Conservation (phyloP, 2,797 vertebrate genomes). For the Semotilus atromaculatus region DNA sequence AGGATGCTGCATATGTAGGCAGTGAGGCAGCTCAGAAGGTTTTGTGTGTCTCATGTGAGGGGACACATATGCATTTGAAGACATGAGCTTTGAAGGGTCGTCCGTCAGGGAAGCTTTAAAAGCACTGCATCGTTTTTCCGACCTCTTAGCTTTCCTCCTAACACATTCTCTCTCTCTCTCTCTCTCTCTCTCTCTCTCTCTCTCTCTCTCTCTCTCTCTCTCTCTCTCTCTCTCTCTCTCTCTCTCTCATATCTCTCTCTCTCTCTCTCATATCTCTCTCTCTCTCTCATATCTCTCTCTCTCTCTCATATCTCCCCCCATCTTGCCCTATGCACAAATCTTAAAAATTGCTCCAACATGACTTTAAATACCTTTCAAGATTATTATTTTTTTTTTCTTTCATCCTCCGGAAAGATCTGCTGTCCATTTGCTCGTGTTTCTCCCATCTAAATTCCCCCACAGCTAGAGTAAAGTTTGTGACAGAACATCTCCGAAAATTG, state of each 20-base stretch:
- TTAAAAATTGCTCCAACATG: constrained; percentile 16
- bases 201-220: constrained; percentile 2
- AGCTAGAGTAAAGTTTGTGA: constrained; percentile 36
- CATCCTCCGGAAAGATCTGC: not conserved
- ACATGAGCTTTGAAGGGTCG: constrained; percentile 39
- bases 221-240: constrained; percentile 2
- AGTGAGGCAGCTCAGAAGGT: not conserved
- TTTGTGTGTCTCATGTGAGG: not conserved
- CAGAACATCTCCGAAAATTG: constrained; percentile 14
- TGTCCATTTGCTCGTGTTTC: constrained; percentile 14
- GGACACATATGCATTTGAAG: constrained; percentile 40
- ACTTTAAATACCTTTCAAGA: constrained; percentile 26
- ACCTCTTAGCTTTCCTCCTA: not conserved
- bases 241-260: constrained; percentile 1
- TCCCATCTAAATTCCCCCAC: not conserved
- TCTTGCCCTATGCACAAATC: not conserved
- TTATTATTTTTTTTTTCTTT: constrained; percentile 3
- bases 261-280: not conserved
- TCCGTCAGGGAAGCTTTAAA: constrained; percentile 51
- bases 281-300: not conserved
- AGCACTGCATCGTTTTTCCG: constrained; percentile 39
- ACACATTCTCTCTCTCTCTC: constrained; percentile 1
- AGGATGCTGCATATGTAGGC: not conserved
- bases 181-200: constrained; percentile 3
- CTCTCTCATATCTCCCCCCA: not conserved